Evolutionary conservation across 1,140 invertebrate species (phyloP).

Genomic region (Drosophila kikkawai): DNA sequence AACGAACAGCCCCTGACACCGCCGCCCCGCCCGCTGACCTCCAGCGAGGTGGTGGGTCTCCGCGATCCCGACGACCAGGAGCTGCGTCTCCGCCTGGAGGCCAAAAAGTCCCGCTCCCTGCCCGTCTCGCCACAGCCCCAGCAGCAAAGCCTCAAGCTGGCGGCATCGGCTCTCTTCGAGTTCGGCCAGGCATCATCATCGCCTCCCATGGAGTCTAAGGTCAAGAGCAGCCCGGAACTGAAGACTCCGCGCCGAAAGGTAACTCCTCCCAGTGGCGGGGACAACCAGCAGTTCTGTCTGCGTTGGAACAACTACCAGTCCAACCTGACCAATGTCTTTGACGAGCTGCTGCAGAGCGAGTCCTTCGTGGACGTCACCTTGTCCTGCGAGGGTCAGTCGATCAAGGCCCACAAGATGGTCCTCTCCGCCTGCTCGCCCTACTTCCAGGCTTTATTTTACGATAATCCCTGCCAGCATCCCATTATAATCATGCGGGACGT

Average conservation of each 20-base stretch:
- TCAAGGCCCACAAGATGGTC: constrained; percentile 97
- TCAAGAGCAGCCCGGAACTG: constrained; percentile 18
- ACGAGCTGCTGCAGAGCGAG: constrained; percentile 95
- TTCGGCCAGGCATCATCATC: constrained; percentile 44
- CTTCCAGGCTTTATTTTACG: constrained; percentile 95
- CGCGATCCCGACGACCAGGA: constrained; percentile 66
- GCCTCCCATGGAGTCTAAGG: constrained; percentile 24
- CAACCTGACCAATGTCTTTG: constrained; percentile 96
- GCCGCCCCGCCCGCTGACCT: constrained; percentile 76
- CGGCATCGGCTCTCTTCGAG: constrained; percentile 63
- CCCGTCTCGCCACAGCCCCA: constrained; percentile 78
- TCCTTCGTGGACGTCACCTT: constrained; percentile 96
- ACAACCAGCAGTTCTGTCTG: constrained; percentile 90
- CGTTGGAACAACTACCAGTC: constrained; percentile 97
- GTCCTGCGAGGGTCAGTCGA: constrained; percentile 94
- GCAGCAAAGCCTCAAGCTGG: constrained; percentile 51
- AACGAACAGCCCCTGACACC: constrained; percentile 64
- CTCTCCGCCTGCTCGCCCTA: constrained; percentile 96
- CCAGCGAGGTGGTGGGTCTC: constrained; percentile 76
- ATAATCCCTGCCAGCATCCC: constrained; percentile 96
- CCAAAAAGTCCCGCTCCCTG: constrained; percentile 75
- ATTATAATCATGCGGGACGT: constrained; percentile 96
- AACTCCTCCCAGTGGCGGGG: constrained; percentile 37
- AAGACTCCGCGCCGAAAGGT: constrained; percentile 26
- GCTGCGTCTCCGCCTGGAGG: constrained; percentile 59